Evolutionary conservation across 2,888 invertebrate species (phyloP).

Genomic region (Pandemis corylana): DNA sequence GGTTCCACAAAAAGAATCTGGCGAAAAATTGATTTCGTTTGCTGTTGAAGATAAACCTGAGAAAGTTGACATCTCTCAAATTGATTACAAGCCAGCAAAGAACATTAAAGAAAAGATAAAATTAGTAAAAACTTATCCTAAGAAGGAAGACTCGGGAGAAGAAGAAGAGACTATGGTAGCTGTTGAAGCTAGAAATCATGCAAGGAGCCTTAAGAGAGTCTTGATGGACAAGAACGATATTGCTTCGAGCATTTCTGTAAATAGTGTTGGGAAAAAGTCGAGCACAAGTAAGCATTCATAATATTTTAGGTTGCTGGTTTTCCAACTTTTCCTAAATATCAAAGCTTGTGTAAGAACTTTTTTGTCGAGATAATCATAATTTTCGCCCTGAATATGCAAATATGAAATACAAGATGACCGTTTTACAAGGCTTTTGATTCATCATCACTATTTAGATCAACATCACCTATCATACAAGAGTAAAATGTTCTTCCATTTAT

Average conservation of each 20-base stretch:
- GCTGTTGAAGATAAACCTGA: constrained; percentile 80
- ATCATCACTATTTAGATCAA: too few species aligned
- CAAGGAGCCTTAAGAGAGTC: constrained; percentile 72
- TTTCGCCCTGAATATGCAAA: too few species aligned
- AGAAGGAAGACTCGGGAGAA: constrained; percentile 77
- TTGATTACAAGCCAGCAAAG: constrained; percentile 75
- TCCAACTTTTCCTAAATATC: too few species aligned
- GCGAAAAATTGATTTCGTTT: constrained; percentile 83
- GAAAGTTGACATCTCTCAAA: constrained; percentile 67
- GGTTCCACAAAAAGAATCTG: constrained; percentile 73
- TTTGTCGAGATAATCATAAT: too few species aligned
- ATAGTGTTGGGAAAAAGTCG: constrained; percentile 84
- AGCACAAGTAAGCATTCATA: constrained; percentile 62
- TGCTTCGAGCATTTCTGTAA: constrained; percentile 85
- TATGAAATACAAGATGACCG: too few species aligned
- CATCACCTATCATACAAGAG: too few species aligned
- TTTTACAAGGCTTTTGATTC: too few species aligned
- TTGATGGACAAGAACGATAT: constrained; percentile 79
- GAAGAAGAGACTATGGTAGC: constrained; percentile 86
- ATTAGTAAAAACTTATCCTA: constrained; percentile 79
- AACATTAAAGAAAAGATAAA: constrained; percentile 84
- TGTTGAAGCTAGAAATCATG: constrained; percentile 83
- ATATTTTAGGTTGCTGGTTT: too few species aligned
- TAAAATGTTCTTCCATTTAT: too few species aligned
- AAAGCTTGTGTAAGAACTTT: too few species aligned